Conservation (phyloP, 1,140 invertebrate genomes). For the Medauroidea extradentata region DNA sequence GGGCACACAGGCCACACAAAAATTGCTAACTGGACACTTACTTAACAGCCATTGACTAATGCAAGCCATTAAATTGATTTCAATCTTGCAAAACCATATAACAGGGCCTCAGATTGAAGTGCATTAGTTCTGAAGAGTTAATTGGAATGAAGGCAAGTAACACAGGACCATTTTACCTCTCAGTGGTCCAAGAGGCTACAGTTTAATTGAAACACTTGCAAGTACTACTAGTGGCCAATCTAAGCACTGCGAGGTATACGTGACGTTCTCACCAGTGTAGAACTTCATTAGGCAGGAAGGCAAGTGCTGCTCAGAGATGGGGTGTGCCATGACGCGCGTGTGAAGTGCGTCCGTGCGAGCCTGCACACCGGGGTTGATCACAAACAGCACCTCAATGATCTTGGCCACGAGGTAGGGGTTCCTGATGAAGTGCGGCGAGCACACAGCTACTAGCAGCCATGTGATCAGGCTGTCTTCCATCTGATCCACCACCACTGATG, state of each 20-base stretch:
- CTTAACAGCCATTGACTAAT: no score
- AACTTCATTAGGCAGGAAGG: constrained; percentile 94
- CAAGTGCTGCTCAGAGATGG: constrained; percentile 73
- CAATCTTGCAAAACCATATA: no score
- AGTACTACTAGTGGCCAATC: neutral
- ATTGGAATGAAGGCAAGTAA: no score
- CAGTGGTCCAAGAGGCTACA: no score
- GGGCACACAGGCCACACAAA: no score
- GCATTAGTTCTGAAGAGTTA: no score
- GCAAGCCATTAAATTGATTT: no score
- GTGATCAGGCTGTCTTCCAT: constrained; percentile 80
- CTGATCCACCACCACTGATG: constrained; percentile 66
- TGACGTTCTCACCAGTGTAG: constrained; percentile 63
- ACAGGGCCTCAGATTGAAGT: no score
- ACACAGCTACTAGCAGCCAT: constrained; percentile 84
- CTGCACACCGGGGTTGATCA: constrained; percentile 81
- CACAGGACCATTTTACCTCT: no score
- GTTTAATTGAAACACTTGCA: no score
- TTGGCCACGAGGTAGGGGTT: constrained; percentile 96
- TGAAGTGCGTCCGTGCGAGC: constrained; percentile 58
- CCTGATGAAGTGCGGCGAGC: constrained; percentile 83
- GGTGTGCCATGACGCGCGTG: constrained; percentile 74
- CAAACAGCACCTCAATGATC: constrained; percentile 90
- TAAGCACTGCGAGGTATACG: neutral
- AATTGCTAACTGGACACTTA: no score